phyloP scores from a whole-genome alignment of 2,113 vertebrate species.

The Phylloscopus trochilus region DNA sequence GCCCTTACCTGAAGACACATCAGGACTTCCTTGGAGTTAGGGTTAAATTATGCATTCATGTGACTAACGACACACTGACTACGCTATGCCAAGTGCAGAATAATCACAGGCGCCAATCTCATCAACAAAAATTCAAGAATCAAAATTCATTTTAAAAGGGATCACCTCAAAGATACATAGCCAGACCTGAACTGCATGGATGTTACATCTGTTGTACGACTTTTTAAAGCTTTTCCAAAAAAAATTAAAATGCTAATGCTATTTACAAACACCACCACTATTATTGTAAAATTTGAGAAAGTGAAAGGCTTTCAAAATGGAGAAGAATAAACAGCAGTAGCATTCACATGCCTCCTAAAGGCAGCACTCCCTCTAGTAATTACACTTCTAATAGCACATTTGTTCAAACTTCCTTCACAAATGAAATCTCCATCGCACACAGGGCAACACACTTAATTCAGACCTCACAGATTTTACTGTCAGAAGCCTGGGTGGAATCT shows the following conservation, averaged over 20 bases:
- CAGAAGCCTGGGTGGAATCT: not conserved
- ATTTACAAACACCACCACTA: not conserved
- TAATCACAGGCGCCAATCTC: not conserved
- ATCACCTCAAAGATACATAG: not conserved
- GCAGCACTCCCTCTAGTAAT: not conserved
- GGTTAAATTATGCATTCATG: not conserved
- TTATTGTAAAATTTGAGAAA: not conserved
- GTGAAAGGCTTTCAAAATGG: not conserved
- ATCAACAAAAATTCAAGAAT: not conserved
- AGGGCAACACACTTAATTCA: not conserved
- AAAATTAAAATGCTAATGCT: not conserved
- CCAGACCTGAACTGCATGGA: not conserved
- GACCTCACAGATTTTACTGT: not conserved
- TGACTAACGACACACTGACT: not conserved
- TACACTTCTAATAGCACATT: not conserved
- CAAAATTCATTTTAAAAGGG: not conserved
- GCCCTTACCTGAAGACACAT: not conserved
- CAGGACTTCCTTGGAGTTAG: not conserved
- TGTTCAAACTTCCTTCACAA: not conserved
- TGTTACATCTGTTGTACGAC: not conserved
- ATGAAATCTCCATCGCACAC: not conserved
- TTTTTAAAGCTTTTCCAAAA: not conserved
- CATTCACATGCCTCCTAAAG: not conserved
- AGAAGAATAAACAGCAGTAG: not conserved
- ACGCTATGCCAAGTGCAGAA: not conserved